Conservation (phyloP, 1,140 invertebrate genomes). For the Microplitis mediator region DNA sequence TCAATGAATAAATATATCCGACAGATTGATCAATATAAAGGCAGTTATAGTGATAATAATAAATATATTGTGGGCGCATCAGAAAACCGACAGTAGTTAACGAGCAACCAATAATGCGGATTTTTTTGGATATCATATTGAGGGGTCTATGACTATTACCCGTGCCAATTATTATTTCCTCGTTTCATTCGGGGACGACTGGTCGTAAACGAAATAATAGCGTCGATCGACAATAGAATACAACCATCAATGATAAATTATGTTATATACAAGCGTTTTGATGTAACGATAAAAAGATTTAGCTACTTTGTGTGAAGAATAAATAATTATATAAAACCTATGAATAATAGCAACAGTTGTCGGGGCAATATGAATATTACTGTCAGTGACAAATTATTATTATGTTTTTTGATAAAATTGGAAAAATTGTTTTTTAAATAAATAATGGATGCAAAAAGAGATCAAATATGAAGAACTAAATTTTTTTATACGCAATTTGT, state of each 20-base stretch:
- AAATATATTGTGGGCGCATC: background rate
- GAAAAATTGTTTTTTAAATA: too few species aligned
- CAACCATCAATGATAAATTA: constrained; percentile 55
- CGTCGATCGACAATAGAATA: constrained; percentile 50
- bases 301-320: background rate
- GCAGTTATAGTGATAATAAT: background rate
- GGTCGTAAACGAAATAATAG: constrained; percentile 46
- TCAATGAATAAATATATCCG: background rate
- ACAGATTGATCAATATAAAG: background rate
- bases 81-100: background rate
- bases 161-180: constrained; percentile 35
- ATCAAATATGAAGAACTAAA: too few species aligned
- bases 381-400: too few species aligned
- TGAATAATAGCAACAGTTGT: too few species aligned
- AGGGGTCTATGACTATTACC: background rate
- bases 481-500: too few species aligned
- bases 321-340: too few species aligned
- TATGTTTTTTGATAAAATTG: too few species aligned
- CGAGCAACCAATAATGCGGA: constrained; percentile 18
- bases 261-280: constrained; percentile 47
- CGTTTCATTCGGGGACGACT: constrained; percentile 36
- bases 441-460: too few species aligned
- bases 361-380: too few species aligned
- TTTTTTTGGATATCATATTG: background rate
- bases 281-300: background rate